Percentiles rank a stretch among this genome's conserved stretches.
These are phyloP conservation scores for Anoura caudifer DNA, from an alignment of 2,113 vertebrate species.

Conservation along the genomic window DNA sequence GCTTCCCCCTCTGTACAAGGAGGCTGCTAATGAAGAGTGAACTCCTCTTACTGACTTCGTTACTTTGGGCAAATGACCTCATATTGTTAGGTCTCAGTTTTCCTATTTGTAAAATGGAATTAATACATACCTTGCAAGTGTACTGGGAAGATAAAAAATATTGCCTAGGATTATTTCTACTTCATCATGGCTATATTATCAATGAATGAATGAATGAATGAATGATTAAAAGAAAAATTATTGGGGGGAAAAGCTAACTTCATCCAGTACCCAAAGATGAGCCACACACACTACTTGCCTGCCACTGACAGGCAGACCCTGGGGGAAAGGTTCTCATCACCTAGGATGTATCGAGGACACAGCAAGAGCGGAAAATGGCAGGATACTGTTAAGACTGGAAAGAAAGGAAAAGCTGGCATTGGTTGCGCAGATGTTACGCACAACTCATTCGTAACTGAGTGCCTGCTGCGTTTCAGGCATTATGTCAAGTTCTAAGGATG, in stretches of 20 bases:
- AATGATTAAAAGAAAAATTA: not conserved
- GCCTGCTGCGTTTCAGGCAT: not conserved
- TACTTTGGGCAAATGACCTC: not conserved
- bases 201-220: not conserved
- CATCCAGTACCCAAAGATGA: not conserved
- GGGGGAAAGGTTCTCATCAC: not conserved
- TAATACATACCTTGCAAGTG: not conserved
- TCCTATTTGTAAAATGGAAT: slow-evolving; percentile 1
- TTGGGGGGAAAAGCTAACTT: not conserved
- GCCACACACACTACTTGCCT: not conserved
- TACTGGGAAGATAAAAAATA: not conserved
- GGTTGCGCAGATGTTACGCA: not conserved
- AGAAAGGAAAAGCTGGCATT: not conserved
- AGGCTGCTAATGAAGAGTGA: not conserved
- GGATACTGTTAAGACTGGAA: not conserved
- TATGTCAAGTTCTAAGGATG: not conserved
- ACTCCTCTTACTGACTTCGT: not conserved
- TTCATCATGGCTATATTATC: not conserved
- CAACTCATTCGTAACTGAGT: not conserved
- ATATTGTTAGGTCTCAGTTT: not conserved
- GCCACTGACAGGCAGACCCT: not conserved
- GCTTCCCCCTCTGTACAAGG: not conserved
- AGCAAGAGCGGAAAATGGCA: not conserved
- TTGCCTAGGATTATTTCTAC: not conserved
- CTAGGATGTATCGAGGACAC: not conserved